phyloP scores from a whole-genome alignment of 2,888 invertebrate genomes.

The Lamellibrachia satsuma region DNA sequence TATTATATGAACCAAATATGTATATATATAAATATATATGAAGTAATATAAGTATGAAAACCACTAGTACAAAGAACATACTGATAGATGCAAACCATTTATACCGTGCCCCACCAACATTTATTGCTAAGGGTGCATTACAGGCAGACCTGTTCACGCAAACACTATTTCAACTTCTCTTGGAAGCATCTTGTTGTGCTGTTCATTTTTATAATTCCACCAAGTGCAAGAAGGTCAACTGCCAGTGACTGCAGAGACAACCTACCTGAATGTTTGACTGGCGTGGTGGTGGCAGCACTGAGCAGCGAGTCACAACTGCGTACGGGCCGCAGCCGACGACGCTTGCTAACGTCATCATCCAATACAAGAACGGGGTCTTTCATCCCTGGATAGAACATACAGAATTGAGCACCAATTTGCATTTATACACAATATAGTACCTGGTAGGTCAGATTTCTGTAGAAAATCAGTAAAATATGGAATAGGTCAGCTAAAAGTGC shows the following conservation, averaged over 20 bases:
- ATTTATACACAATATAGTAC: background rate
- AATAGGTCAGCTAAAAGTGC: too few species aligned
- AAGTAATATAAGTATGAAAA: too few species aligned
- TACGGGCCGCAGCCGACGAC: background rate
- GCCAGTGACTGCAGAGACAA: background rate
- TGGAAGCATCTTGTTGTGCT: too few species aligned
- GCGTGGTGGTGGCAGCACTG: constrained; percentile 6
- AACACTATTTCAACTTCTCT: too few species aligned
- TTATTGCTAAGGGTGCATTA: too few species aligned
- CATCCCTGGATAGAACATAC: background rate
- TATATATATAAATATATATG: too few species aligned
- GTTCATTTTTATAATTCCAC: background rate
- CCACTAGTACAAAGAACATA: too few species aligned
- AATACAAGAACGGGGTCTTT: background rate
- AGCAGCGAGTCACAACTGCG: background rate
- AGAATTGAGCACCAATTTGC: background rate
- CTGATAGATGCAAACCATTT: too few species aligned
- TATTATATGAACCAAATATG: too few species aligned
- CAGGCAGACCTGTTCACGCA: too few species aligned
- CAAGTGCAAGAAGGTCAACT: background rate
- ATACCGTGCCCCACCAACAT: too few species aligned
- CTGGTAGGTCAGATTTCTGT: background rate
- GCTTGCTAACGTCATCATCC: background rate
- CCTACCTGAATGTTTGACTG: background rate
- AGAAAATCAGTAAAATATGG: too few species aligned